Evolutionary conservation across 2,888 invertebrate genomes (phyloP).

Genomic region (Eupithecia subfuscata): DNA sequence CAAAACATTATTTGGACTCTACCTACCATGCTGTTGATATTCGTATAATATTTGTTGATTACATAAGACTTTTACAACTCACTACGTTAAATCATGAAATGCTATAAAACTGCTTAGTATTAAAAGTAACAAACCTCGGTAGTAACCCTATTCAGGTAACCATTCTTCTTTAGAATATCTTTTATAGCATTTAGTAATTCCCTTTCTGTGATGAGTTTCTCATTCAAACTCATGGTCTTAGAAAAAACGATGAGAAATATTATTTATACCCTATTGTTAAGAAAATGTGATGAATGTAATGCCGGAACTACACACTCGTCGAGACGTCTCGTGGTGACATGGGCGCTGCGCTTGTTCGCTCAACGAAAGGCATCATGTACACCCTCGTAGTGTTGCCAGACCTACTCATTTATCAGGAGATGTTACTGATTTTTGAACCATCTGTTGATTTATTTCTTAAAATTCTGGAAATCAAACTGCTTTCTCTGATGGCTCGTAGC

Average conservation of each 20-base stretch:
- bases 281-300: no score
- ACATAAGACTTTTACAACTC: background rate
- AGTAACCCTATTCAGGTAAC: slow-evolving; percentile 74
- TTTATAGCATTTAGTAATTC: slow-evolving; percentile 73
- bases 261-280: background rate
- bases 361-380: no score
- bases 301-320: no score
- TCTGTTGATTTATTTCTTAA: no score
- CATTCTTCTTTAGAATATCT: slow-evolving; percentile 70
- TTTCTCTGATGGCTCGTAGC: no score
- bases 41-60: background rate
- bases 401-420: no score
- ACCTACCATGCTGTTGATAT: background rate
- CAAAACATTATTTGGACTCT: background rate
- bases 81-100: background rate
- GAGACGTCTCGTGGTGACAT: no score
- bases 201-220: slow-evolving; percentile 67
- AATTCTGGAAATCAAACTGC: no score
- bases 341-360: no score
- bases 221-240: slow-evolving; percentile 51
- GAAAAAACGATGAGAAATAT: background rate
- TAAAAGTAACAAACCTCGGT: slow-evolving; percentile 64
- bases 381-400: no score
- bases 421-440: no score
- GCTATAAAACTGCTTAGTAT: background rate